Conservation (phyloP, 1,140 invertebrate species). For the Eueides isabella region DNA sequence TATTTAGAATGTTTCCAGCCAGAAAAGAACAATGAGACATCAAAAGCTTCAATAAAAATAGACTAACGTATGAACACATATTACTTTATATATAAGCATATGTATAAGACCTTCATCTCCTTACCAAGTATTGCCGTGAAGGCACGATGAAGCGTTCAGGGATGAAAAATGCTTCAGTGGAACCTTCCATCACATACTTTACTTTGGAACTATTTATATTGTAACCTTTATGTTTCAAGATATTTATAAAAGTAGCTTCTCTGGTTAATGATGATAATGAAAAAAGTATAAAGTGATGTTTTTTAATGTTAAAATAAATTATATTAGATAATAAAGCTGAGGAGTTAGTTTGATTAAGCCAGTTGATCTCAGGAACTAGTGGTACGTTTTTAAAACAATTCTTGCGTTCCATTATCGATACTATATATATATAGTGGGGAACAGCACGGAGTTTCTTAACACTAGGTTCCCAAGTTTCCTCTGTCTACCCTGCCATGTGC, state of each 20-base stretch:
- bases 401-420: no score
- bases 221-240: not conserved
- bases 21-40: not conserved
- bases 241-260: not conserved
- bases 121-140: constrained; percentile 25
- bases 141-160: constrained; percentile 29
- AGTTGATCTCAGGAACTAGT: no score
- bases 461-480: no score
- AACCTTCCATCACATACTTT: not conserved
- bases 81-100: not conserved
- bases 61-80: not conserved
- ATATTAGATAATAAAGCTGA: not conserved
- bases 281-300: not conserved
- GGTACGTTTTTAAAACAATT: no score
- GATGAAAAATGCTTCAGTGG: constrained; percentile 33
- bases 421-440: no score
- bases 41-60: not conserved
- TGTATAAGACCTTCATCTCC: constrained; percentile 12
- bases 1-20: not conserved
- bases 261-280: no score
- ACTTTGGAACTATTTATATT: constrained; percentile 14
- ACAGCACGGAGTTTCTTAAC: no score
- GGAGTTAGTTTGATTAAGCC: no score
- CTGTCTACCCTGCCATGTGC: no score
- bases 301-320: not conserved